Evolutionary conservation across 2,113 vertebrate genomes (phyloP).

Genomic region (Anser brachyrhynchus): DNA sequence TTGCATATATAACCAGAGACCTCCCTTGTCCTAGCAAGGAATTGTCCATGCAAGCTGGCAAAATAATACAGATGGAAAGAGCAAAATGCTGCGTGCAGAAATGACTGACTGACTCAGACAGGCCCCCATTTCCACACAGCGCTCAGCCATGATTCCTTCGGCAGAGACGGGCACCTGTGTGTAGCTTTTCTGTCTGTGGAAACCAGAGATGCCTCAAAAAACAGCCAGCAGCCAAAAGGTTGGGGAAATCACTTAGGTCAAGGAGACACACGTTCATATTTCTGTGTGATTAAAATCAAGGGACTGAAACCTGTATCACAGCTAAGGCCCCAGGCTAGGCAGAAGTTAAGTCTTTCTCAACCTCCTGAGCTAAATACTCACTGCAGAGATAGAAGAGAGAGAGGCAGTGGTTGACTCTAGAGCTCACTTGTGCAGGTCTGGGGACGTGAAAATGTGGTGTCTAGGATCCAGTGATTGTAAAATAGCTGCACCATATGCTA

Average conservation of each 20-base stretch:
- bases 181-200: background rate
- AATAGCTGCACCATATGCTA: background rate
- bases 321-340: background rate
- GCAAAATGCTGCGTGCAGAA: background rate
- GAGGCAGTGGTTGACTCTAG: background rate
- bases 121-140: background rate
- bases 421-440: background rate
- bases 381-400: background rate
- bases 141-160: background rate
- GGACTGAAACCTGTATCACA: background rate
- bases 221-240: background rate
- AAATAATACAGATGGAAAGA: background rate
- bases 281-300: background rate
- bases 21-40: background rate
- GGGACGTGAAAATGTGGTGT: rapidly evolving
- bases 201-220: background rate
- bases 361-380: background rate
- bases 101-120: background rate
- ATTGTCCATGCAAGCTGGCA: background rate
- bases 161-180: background rate
- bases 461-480: background rate
- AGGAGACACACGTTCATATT: background rate
- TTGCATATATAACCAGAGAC: background rate
- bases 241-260: background rate
- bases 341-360: background rate